A percentile compares a stretch with the other conserved stretches of the same genome.
phyloP scores from a whole-genome alignment of 2,888 invertebrate species.

The Thereva nobilitata region DNA sequence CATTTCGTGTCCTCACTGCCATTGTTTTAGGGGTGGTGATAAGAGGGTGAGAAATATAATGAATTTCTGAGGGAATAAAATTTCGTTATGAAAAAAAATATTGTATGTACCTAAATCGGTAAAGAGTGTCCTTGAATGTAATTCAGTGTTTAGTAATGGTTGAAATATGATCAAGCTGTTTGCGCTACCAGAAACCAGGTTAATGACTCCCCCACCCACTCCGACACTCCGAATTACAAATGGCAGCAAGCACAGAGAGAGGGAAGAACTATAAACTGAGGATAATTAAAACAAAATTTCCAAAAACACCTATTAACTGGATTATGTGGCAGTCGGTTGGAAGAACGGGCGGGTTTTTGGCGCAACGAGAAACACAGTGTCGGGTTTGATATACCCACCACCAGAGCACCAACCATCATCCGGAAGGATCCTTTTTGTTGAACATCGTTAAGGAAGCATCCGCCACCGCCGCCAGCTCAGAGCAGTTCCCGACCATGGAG shows the following conservation, averaged over 20 bases:
- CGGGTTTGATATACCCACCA: too few species aligned
- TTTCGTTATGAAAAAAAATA: too few species aligned
- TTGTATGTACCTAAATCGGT: too few species aligned
- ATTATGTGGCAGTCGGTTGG: slow-evolving; percentile 31
- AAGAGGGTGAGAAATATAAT: background rate
- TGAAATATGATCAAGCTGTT: too few species aligned
- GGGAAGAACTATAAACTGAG: slow-evolving; percentile 17
- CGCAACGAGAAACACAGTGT: slow-evolving; percentile 17
- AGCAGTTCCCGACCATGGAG: background rate
- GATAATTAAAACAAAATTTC: slow-evolving; percentile 33
- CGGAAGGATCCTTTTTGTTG: slow-evolving; percentile 24
- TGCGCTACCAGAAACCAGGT: background rate
- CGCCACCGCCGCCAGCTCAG: background rate
- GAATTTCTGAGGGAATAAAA: background rate
- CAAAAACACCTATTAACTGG: slow-evolving; percentile 32
- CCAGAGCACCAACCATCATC: too few species aligned
- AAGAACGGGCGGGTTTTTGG: too few species aligned
- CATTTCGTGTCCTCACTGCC: background rate
- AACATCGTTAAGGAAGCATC: slow-evolving; percentile 14
- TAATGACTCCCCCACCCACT: background rate
- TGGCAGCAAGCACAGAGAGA: slow-evolving; percentile 8
- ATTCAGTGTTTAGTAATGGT: too few species aligned
- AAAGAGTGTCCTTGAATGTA: too few species aligned
- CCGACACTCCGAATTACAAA: background rate
- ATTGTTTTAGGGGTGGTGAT: background rate